Base-by-base conservation (phyloP, 2,113 vertebrate species). In the Chamaetylas fuelleborni region DNA sequence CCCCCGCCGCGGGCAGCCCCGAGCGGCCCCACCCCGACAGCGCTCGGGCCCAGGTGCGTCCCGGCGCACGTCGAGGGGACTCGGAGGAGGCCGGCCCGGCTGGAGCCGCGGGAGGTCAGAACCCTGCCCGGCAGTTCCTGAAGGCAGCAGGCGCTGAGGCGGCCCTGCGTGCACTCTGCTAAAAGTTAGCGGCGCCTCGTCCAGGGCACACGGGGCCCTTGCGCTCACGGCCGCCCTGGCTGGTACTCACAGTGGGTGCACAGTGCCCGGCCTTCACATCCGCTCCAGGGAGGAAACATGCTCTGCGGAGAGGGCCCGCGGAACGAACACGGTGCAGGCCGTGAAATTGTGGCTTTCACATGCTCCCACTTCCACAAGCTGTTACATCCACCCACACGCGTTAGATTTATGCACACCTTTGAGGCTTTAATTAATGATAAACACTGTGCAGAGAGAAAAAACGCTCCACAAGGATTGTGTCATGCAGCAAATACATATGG, bases 321-420 rank as follows among this genome's bases (percentile, higher is more conserved):
- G 4, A 36, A 3, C 3, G 0, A 8, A 0, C 31, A 0, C 4
- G 0, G 23, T 2, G 40, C 56, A 0, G 33, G 1, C 42, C 7
- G 11, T 4, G 20, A 14, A 33, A 29, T 0, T 0, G 33, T 2
- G 82, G 2, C 86, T 87, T 73, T 40, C 70, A 11, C 85, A 6
- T 5, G 60, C 70, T 79, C 29, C 61, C 33, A 2, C 70, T 82
- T 61, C 61, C 73, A 66, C 47, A 7, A 67, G 82, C 82, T 65
- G 45, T 17, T 51, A 15, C 66, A 19, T 7, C 86, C 86, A 71
- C 79, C 93, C 92, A 76, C 71, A 0, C 19, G 56, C 36, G 0
- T 8, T 33, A 1, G 12, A 25, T 50, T 48, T 64, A 20, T 33
- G 57, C n/a, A 4, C 81, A 69, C 78, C 73, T 91, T 58, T 72